Evolutionary conservation across 2,888 invertebrate genomes (phyloP).

Genomic region (Himalopsyche anomala): DNA sequence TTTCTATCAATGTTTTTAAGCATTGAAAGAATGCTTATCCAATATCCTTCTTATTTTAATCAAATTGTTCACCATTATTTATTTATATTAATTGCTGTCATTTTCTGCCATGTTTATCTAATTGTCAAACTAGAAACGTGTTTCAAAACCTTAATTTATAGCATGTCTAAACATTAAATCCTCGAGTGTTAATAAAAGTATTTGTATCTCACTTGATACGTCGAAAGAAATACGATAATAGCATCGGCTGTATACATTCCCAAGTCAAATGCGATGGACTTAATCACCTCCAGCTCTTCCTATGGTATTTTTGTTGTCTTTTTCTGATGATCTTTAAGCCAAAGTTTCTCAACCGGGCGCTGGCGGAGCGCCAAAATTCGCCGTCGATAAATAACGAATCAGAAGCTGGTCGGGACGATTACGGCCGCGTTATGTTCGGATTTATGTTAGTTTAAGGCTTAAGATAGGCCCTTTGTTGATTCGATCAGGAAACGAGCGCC

Average conservation of each 20-base stretch:
- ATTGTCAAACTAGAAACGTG: too few relatives aligned
- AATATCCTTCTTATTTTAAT: too few relatives aligned
- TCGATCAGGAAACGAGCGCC: too few relatives aligned
- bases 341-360: background rate
- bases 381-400: conserved; percentile 61
- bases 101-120: too few relatives aligned
- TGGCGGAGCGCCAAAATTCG: conserved; percentile 48
- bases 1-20: too few relatives aligned
- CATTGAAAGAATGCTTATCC: too few relatives aligned
- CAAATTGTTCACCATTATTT: too few relatives aligned
- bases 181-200: too few relatives aligned
- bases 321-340: conserved; percentile 28
- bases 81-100: too few relatives aligned
- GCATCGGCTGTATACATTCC: background rate
- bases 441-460: conserved; percentile 5
- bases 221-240: background rate
- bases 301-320: background rate
- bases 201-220: too few relatives aligned
- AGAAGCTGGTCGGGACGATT: conserved; percentile 44
- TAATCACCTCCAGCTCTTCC: conserved; percentile 13
- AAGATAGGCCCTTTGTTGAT: background rate
- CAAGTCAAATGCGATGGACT: background rate
- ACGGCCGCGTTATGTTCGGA: background rate
- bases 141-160: too few relatives aligned
- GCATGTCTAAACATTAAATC: too few relatives aligned